A percentile compares a stretch with the other conserved stretches of the same genome.
Conservation (phyloP, 2,113 vertebrate genomes). For the Gnathonemus longibarbis region DNA sequence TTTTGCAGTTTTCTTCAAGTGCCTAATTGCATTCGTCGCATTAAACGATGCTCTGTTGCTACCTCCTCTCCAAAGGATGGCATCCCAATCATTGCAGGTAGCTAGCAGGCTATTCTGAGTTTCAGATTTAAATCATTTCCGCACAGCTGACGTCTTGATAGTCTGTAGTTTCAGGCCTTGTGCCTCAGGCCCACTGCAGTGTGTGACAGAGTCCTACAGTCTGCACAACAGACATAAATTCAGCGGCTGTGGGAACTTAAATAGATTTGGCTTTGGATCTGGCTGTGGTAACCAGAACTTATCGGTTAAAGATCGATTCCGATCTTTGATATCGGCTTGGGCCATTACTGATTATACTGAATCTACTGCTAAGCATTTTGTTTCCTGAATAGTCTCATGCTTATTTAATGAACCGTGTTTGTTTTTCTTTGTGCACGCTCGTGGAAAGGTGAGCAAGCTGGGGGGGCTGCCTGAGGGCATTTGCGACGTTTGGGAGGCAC, state of each 20-base stretch:
- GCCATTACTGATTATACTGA: neutral
- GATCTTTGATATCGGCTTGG: neutral
- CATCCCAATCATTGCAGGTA: neutral
- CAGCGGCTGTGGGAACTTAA: too few species aligned
- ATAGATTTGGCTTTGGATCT: neutral
- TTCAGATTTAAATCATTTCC: too few species aligned
- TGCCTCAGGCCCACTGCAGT: neutral
- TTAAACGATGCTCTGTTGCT: neutral
- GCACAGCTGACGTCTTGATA: too few species aligned
- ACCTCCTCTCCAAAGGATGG: neutral
- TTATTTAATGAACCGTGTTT: neutral
- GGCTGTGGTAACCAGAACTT: neutral
- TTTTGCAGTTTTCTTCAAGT: neutral
- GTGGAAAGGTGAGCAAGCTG: slow-evolving; percentile 32
- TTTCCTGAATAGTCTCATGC: neutral
- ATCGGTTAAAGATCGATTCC: neutral
- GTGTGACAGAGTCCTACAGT: neutral
- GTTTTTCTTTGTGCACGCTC: neutral
- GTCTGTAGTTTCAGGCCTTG: neutral
- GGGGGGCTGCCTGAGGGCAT: slow-evolving; percentile 57
- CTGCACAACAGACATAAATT: neutral
- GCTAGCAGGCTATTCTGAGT: too few species aligned
- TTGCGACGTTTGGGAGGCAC: slow-evolving; percentile 68
- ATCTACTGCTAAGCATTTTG: neutral
- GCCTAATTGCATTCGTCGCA: neutral